These are phyloP conservation scores for Corvus cornix DNA, from an alignment of 2,113 vertebrate genomes.

Conservation along the genomic window DNA sequence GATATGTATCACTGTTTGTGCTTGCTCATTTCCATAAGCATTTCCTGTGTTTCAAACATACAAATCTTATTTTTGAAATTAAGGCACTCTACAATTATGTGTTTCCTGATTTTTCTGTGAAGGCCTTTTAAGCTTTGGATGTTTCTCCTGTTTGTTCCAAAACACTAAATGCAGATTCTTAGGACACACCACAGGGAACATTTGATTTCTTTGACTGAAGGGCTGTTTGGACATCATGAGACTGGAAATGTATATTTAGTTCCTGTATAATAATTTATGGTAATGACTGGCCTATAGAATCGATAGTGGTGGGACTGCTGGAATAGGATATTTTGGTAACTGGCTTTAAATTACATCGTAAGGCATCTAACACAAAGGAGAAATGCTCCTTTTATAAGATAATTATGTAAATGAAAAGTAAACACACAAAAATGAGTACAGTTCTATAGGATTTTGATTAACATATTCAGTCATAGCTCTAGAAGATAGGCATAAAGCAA, in stretches of 20 bases:
- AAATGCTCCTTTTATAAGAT: slow-evolving; percentile 4
- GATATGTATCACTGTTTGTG: neutral
- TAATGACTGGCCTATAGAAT: neutral
- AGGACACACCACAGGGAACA: neutral
- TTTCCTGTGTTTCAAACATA: neutral
- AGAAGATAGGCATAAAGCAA: neutral
- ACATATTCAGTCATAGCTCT: neutral
- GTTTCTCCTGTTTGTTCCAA: neutral
- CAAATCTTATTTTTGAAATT: neutral
- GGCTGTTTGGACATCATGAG: neutral
- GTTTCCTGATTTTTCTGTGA: neutral
- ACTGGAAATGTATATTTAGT: slow-evolving; percentile 20
- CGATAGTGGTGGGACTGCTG: neutral
- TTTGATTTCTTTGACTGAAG: neutral
- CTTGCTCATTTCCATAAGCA: neutral
- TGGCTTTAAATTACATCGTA: neutral
- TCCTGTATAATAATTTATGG: slow-evolving; percentile 9
- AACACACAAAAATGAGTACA: slow-evolving; percentile 10
- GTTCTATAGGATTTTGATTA: slow-evolving; percentile 41
- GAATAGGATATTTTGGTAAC: neutral
- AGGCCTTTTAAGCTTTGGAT: neutral
- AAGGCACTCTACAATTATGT: neutral
- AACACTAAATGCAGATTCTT: neutral
- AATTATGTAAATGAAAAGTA: slow-evolving; percentile 31
- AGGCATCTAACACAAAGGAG: neutral